Conservation (phyloP, 2,113 vertebrate genomes). For the Cyphomyrus plagiostoma region DNA sequence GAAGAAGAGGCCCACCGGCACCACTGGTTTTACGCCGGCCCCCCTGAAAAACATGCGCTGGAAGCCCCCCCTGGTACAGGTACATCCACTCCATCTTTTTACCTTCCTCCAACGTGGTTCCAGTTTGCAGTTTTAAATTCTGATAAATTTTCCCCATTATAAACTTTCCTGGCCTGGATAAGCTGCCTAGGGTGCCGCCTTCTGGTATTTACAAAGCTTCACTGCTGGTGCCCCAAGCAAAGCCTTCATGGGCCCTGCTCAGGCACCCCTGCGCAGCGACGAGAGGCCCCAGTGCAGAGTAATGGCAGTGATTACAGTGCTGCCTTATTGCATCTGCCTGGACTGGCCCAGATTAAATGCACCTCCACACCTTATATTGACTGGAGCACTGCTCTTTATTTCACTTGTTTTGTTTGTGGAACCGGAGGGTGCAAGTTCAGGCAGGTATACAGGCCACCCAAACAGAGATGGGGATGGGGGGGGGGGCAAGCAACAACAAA, state of each 20-base stretch:
- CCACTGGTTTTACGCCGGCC: constrained; percentile 71
- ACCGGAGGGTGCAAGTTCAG: background rate
- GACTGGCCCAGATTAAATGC: background rate
- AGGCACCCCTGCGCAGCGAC: background rate
- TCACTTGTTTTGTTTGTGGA: background rate
- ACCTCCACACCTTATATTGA: background rate
- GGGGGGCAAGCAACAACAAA: background rate
- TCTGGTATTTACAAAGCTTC: background rate
- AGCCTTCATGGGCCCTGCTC: background rate
- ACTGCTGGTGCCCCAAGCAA: background rate
- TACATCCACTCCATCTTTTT: constrained; percentile 34
- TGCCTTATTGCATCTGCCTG: background rate
- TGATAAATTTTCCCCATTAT: background rate
- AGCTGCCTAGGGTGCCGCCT: background rate
- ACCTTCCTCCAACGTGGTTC: too few relatives aligned
- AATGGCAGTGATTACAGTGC: background rate
- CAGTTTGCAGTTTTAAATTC: background rate
- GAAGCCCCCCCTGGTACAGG: constrained; percentile 87
- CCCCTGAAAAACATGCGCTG: constrained; percentile 89
- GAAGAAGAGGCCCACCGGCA: constrained; percentile 81
- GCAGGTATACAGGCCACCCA: background rate
- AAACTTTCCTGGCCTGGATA: background rate
- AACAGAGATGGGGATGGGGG: background rate
- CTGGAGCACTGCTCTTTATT: background rate
- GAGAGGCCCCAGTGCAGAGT: background rate